phyloP scores from a whole-genome alignment of 1,140 invertebrate species.

The Lanistes nyassanus region DNA sequence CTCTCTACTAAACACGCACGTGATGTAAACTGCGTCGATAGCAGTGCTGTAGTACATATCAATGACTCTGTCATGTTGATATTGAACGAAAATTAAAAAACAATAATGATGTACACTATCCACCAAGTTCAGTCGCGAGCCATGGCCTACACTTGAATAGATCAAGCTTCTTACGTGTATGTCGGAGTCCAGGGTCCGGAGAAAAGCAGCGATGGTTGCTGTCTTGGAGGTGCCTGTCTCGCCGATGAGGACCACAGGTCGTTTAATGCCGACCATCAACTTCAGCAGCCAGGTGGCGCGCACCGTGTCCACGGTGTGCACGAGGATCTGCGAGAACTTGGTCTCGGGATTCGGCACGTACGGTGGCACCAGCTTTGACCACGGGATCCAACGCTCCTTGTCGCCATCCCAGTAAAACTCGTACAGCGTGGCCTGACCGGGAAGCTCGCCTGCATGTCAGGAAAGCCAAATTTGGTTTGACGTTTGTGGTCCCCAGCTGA shows the following conservation, averaged over 20 bases:
- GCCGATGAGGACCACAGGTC: constrained; percentile 83
- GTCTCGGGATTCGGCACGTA: constrained; percentile 78
- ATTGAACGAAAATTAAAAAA: no score
- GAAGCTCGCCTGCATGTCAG: constrained; percentile 29
- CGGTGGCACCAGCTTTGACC: constrained; percentile 78
- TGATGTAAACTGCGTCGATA: no score
- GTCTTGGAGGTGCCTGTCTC: constrained; percentile 91
- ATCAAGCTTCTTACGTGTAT: constrained; percentile 78
- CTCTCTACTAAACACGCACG: no score
- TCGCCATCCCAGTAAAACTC: constrained; percentile 81
- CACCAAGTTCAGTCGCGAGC: neutral
- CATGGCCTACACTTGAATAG: neutral
- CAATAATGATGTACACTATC: no score
- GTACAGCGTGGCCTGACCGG: constrained; percentile 74
- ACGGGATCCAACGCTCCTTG: constrained; percentile 77
- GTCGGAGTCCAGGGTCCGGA: constrained; percentile 74
- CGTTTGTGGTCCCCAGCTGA: no score
- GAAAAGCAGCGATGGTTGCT: constrained; percentile 82
- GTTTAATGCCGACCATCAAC: constrained; percentile 78
- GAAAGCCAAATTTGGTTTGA: no score
- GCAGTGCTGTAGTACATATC: no score
- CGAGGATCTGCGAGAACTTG: constrained; percentile 82
- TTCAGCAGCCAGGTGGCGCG: constrained; percentile 79
- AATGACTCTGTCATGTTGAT: no score
- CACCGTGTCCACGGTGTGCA: constrained; percentile 86